Evolutionary conservation across 2,113 vertebrate genomes (phyloP).

Genomic region (Dryoscopus gambensis): DNA sequence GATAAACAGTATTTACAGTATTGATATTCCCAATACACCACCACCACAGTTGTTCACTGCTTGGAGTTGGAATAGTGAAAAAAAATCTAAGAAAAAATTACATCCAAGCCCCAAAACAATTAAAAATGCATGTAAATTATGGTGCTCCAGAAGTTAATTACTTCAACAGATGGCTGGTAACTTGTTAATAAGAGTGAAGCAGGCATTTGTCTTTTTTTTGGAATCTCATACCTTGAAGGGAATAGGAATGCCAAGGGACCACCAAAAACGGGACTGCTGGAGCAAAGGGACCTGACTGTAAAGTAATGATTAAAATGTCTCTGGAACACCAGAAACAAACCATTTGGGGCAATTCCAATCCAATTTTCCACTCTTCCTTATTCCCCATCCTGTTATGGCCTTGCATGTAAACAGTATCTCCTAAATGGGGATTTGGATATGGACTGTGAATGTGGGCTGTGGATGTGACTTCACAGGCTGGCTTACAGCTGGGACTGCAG

Average conservation of each 20-base stretch:
- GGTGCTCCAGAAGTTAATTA: constrained; percentile 27
- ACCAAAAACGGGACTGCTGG: background rate
- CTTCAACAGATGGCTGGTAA: constrained; percentile 3
- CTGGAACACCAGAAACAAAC: background rate
- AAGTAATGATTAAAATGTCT: background rate
- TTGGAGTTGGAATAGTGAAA: background rate
- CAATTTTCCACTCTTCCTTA: background rate
- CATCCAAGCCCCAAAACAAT: constrained; percentile 41
- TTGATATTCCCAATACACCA: constrained; percentile 1
- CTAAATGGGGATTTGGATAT: background rate
- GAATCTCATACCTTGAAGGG: background rate
- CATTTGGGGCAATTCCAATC: background rate
- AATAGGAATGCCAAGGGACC: background rate
- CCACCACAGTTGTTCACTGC: background rate
- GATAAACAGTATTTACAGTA: constrained; percentile 16
- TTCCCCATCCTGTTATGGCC: background rate
- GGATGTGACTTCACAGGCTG: background rate
- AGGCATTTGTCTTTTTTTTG: background rate
- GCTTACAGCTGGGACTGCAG: background rate
- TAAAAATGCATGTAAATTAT: constrained; percentile 25
- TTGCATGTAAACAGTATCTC: background rate
- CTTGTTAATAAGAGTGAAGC: background rate
- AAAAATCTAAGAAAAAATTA: background rate
- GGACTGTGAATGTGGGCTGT: background rate
- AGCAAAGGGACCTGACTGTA: background rate